Percentiles rank a stretch among this genome's conserved stretches.
Evolutionary conservation across 2,113 vertebrate species (phyloP).

Genomic region (Corvus hawaiiensis): DNA sequence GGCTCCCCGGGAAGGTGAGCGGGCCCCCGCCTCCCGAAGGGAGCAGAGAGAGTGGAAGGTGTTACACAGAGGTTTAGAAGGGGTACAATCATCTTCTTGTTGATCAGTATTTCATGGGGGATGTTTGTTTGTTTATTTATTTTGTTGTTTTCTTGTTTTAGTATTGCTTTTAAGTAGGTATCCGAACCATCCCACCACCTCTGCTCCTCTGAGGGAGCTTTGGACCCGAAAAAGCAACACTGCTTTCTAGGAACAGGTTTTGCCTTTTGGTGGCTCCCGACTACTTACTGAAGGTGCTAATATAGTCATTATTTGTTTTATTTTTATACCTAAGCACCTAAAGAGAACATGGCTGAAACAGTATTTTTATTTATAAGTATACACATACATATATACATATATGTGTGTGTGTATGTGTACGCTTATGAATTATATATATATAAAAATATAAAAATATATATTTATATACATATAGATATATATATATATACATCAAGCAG

Average conservation of each 20-base stretch:
- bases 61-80: not conserved
- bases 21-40: fast-evolving
- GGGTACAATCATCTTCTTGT: fast-evolving
- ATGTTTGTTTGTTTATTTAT: not conserved
- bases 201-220: not conserved
- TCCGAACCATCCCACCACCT: not conserved
- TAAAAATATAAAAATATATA: not conserved
- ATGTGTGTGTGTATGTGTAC: fast-evolving
- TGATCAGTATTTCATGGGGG: not conserved
- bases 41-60: not conserved
- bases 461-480: not conserved
- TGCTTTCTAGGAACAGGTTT: not conserved
- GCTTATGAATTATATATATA: not conserved
- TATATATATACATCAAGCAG: not conserved
- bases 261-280: not conserved
- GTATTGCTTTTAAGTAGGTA: not conserved
- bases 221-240: fast-evolving
- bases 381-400: no score
- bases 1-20: not conserved
- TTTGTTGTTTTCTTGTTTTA: not conserved
- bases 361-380: not conserved
- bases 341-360: not conserved
- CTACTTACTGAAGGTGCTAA: not conserved
- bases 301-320: not conserved
- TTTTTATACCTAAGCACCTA: not conserved